Evolutionary conservation across 2,888 invertebrate genomes (phyloP).

Genomic region (Lithodes maja): DNA sequence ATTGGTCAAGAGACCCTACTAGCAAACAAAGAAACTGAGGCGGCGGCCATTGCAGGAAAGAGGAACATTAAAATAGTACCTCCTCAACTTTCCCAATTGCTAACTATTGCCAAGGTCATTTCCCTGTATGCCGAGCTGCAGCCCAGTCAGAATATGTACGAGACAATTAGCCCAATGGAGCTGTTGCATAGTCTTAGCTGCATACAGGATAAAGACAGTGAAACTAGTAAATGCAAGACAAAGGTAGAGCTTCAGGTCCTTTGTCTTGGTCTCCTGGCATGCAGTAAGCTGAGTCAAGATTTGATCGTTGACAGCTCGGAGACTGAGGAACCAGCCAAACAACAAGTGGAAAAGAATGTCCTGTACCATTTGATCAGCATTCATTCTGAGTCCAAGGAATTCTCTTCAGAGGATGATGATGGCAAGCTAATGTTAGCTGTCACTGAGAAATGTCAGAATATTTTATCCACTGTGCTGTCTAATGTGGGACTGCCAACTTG

Average conservation of each 20-base stretch:
- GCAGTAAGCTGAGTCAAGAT: constrained; percentile 24
- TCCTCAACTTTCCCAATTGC: neutral
- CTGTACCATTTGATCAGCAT: constrained; percentile 39
- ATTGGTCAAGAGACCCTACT: neutral
- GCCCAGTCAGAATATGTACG: constrained; percentile 20
- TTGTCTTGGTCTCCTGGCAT: constrained; percentile 32
- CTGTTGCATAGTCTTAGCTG: constrained; percentile 21
- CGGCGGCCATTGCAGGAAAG: no score
- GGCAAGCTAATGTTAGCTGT: constrained; percentile 3
- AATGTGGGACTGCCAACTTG: constrained; percentile 30
- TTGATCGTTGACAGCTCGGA: neutral
- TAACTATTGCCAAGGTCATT: constrained; percentile 34
- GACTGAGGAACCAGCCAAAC: neutral
- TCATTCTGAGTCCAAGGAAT: constrained; percentile 32
- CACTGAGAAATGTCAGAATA: constrained; percentile 32
- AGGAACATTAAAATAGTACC: no score
- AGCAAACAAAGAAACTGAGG: no score
- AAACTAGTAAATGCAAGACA: constrained; percentile 16
- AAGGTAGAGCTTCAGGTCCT: constrained; percentile 45
- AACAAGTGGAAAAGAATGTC: constrained; percentile 31
- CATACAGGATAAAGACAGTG: neutral
- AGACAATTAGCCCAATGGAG: constrained; percentile 32
- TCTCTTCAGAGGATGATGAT: neutral
- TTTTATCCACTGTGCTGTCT: constrained; percentile 33
- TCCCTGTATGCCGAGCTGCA: constrained; percentile 30